phyloP scores from a whole-genome alignment of 2,113 vertebrate genomes.

The Poeciliopsis prolifica region DNA sequence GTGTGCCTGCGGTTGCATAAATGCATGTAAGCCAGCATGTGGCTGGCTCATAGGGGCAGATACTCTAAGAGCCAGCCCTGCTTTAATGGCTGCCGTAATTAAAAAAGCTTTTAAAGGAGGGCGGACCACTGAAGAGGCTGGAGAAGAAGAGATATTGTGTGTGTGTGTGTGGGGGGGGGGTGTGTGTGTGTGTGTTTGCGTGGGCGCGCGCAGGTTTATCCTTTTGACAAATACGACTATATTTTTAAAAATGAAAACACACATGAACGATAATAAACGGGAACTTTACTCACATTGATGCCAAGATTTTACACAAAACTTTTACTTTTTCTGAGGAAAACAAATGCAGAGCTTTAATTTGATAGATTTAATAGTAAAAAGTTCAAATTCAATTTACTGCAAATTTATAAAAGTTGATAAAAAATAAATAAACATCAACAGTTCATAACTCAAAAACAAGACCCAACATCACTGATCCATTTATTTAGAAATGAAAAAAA shows the following conservation, averaged over 20 bases:
- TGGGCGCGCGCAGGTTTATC: not conserved
- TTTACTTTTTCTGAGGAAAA: no score
- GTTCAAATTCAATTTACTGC: no score
- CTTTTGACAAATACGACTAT: no score
- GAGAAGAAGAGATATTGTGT: conserved; percentile 11
- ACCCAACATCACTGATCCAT: not conserved
- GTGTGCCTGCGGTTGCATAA: conserved; percentile 46
- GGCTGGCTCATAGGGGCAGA: conserved; percentile 57
- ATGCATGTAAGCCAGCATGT: conserved; percentile 47
- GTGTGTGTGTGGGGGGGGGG: not conserved
- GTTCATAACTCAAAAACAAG: not conserved
- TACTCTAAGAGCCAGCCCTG: conserved; percentile 53
- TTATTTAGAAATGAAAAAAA: not conserved
- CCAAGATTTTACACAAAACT: no score
- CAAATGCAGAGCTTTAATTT: no score
- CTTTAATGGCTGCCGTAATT: conserved; percentile 80
- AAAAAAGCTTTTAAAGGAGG: conserved; percentile 83
- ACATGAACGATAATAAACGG: no score
- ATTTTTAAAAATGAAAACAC: no score
- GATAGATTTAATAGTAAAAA: no score
- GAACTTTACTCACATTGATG: no score
- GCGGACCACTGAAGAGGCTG: conserved; percentile 58
- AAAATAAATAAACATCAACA: not conserved
- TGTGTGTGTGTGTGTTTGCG: not conserved
- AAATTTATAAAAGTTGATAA: no score